Evolutionary conservation across 53 echinoderm and acorn worm genomes (phyloP).

Genomic region (Paracentrotus lividus): DNA sequence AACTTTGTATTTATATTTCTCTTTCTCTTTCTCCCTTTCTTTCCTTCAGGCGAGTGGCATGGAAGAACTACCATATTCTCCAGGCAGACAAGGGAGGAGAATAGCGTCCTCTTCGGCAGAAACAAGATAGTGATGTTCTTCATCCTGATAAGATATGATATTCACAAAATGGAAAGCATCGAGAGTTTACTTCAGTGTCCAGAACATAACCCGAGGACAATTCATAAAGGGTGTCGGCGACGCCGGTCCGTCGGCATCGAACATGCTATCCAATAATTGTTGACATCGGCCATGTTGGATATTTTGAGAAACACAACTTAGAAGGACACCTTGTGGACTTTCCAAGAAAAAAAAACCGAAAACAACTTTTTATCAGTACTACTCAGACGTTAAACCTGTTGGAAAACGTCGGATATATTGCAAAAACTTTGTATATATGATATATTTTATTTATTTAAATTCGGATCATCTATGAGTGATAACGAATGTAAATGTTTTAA

Average conservation of each 20-base stretch:
- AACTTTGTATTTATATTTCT: not conserved
- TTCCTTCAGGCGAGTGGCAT: constrained; percentile 16
- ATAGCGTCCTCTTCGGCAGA: not conserved
- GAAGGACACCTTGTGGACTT: not conserved
- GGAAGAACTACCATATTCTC: constrained; percentile 52
- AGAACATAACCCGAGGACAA: not conserved
- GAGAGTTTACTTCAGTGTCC: not conserved
- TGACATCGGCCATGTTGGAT: not conserved
- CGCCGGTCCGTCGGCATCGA: not conserved
- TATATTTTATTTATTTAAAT: not conserved
- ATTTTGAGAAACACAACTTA: not conserved
- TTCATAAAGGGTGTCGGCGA: not conserved
- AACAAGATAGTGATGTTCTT: not conserved
- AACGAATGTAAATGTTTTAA: not conserved
- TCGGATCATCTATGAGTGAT: not conserved
- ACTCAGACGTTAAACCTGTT: not conserved
- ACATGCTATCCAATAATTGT: not conserved
- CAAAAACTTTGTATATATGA: not conserved
- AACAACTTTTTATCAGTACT: not conserved
- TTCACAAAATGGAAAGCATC: not conserved
- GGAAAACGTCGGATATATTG: not conserved
- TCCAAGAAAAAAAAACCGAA: not conserved
- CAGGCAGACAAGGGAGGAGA: not conserved
- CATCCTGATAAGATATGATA: not conserved
- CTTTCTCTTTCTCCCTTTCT: not conserved